A percentile compares a stretch with the other conserved stretches of the same genome.
These are phyloP conservation scores for Procambarus virginalis DNA, from an alignment of 1,140 invertebrate genomes.

Conservation along the genomic window DNA sequence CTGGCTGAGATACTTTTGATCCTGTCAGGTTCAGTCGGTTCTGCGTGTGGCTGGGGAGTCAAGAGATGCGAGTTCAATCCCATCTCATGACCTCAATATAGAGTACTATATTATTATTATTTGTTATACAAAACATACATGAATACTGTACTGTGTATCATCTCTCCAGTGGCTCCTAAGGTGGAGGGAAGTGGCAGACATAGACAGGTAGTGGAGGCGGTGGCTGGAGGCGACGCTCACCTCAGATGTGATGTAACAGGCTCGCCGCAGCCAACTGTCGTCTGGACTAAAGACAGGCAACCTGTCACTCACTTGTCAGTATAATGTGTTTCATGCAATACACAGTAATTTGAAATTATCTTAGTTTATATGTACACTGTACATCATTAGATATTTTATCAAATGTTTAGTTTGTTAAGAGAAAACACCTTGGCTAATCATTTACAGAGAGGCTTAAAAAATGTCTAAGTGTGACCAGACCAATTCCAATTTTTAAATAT, in stretches of 20 bases:
- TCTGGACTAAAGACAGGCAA: slow-evolving; percentile 63
- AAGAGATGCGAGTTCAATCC: too few species aligned
- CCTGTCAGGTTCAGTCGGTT: too few species aligned
- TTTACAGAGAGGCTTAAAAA: too few species aligned
- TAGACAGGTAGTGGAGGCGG: not conserved
- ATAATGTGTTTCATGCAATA: not conserved
- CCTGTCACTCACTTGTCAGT: slow-evolving; percentile 23
- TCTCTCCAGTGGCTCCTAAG: slow-evolving; percentile 17
- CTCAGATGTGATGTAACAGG: slow-evolving; percentile 64
- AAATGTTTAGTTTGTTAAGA: not conserved
- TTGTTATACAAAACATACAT: not conserved
- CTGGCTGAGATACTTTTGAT: too few species aligned
- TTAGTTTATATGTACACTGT: too few species aligned
- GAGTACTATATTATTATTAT: not conserved
- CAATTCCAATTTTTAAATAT: too few species aligned
- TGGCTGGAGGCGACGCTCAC: slow-evolving; percentile 32
- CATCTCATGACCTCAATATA: too few species aligned
- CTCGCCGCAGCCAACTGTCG: slow-evolving; percentile 63
- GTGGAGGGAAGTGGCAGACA: slow-evolving; percentile 33
- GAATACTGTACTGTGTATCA: not conserved
- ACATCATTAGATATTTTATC: not conserved
- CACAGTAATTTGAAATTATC: not conserved
- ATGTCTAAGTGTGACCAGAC: too few species aligned
- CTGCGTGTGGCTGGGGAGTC: too few species aligned
- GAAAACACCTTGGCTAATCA: too few species aligned